phyloP scores from a whole-genome alignment of 2,888 invertebrate species.

The Caenorhabditis drosophilae region DNA sequence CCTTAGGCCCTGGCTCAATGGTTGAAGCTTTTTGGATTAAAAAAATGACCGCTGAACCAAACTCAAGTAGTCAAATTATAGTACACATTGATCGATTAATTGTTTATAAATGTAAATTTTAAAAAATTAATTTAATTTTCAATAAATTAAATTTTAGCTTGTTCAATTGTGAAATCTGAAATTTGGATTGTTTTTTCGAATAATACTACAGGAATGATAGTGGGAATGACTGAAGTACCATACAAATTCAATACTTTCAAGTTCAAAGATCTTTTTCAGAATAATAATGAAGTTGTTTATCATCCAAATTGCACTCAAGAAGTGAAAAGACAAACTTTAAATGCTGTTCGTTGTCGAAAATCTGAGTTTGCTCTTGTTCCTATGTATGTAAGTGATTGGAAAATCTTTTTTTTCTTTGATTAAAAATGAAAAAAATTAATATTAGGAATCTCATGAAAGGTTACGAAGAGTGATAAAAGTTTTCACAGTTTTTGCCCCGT shows the following conservation, averaged over 20 bases:
- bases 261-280: neutral
- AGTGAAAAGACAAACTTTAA: slow-evolving; percentile 2
- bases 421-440: neutral
- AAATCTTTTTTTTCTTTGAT: neutral
- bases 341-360: neutral
- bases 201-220: slow-evolving; percentile 7
- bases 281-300: slow-evolving; percentile 15
- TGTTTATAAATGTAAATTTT: slow-evolving; percentile 16
- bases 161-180: slow-evolving; percentile 1
- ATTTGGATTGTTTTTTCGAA: slow-evolving; percentile 1
- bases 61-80: slow-evolving; percentile 15
- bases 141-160: too few relatives aligned
- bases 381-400: neutral
- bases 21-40: slow-evolving; percentile 21
- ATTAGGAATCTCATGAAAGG: neutral
- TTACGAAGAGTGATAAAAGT: slow-evolving; percentile 17
- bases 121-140: too few relatives aligned
- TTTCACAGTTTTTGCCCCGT: slow-evolving; percentile 7
- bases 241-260: neutral
- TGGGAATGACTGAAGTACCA: slow-evolving; percentile 17
- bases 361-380: neutral
- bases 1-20: slow-evolving; percentile 16
- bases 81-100: slow-evolving; percentile 23
- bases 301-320: slow-evolving; percentile 15
- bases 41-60: neutral